Evolutionary conservation across 2,113 vertebrate genomes (phyloP), one percentile per base, ranked within the genome.

Genomic region (Alaudala cheleensis): DNA sequence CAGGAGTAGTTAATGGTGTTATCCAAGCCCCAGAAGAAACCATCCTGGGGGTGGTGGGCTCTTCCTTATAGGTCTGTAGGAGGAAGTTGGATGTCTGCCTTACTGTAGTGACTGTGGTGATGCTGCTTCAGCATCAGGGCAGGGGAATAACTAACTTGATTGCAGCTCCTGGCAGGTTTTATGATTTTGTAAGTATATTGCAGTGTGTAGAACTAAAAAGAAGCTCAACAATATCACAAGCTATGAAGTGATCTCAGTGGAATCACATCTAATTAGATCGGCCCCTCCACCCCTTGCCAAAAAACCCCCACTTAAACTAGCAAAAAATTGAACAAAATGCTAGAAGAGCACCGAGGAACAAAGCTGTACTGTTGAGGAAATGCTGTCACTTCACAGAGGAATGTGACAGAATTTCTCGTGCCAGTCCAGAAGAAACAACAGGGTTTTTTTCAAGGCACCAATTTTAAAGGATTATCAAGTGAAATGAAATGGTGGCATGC

Each of bases 161-260:
- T 62, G 64, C 33, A 81, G 31, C 3, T 91, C 12, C 72, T 91
- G 57, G 11, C 64, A 60, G 25, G 40, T 29, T 79, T 89, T 71
- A 62, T 56, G 56, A 31, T 89, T 93, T 91, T 85, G 53, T 49
- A 82, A 84, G 28, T 37, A 23, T 70, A 39, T 84, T 88, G n/a
- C 51, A 44, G 54, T 33, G 17, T 44, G 45, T 40, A 85, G 62
- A 70, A 70, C 49, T 58, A 87, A 88, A 80, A 92, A 78, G 51
- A 64, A 24, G 15, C 53, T 81, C 49, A 7, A 8, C 65, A 76
- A 34, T 84, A 84, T 76, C 33, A 61, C 22, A 69, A 60, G 14
- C 20, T 56, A 33, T 77, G 31, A 90, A 89, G 16, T 51, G 19
- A 33, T 94, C 57, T 76, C 80, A 29, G 28, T 65, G 42, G 84